A percentile compares a stretch with the other conserved stretches of the same genome.
Conservation (phyloP, 2,797 vertebrate species). For the Pseudopleuronectes americanus region DNA sequence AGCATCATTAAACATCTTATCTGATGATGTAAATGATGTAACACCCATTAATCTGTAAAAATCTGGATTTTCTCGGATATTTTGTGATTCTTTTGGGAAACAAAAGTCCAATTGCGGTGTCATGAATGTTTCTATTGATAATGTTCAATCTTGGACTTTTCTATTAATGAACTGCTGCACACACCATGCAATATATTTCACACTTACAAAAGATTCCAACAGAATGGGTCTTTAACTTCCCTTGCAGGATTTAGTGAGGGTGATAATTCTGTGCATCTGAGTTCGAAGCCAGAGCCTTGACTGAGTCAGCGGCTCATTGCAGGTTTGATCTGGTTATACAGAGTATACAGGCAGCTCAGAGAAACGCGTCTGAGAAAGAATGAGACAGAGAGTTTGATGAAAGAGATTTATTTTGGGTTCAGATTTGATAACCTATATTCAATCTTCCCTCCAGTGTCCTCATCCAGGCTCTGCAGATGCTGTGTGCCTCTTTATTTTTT, state of each 20-base stretch:
- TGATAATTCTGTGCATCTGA: slow-evolving; percentile 41
- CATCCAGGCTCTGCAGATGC: slow-evolving; percentile 68
- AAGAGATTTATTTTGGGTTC: slow-evolving; percentile 81
- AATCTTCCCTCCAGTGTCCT: slow-evolving; percentile 67
- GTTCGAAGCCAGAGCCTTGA: slow-evolving; percentile 39
- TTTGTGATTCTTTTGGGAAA: background rate
- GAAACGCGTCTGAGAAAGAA: slow-evolving; percentile 45
- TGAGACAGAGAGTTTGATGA: slow-evolving; percentile 74
- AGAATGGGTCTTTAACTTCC: slow-evolving; percentile 30
- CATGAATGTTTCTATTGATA: background rate
- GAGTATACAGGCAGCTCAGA: slow-evolving; percentile 50
- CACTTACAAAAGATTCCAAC: slow-evolving; percentile 2
- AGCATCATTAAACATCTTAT: background rate
- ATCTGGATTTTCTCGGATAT: background rate
- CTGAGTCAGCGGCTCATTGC: slow-evolving; percentile 63
- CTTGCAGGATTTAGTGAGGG: slow-evolving; percentile 33
- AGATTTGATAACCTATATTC: slow-evolving; percentile 81
- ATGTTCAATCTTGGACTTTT: background rate
- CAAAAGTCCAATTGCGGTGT: background rate
- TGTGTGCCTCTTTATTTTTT: slow-evolving; percentile 36
- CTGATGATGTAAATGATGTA: background rate
- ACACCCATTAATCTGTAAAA: too few relatives aligned
- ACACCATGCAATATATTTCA: slow-evolving; percentile 13
- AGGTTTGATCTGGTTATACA: slow-evolving; percentile 63
- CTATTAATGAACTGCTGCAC: background rate